Evolutionary conservation across 2,113 vertebrate genomes (phyloP), one percentile per base, ranked within the genome.

Genomic region (Myodes glareolus): DNA sequence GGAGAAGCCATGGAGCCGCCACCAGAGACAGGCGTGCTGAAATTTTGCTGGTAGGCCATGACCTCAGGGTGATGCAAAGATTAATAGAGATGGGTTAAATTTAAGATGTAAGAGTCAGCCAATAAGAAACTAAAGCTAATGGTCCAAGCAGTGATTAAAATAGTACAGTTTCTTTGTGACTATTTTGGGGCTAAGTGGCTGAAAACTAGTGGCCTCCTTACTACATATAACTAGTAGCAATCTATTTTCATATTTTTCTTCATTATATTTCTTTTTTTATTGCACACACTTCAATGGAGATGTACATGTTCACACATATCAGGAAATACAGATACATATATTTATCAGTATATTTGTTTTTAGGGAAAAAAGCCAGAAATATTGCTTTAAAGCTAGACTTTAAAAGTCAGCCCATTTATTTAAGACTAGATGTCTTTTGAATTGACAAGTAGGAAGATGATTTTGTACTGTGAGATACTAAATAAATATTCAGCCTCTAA

Each of bases 191-290:
- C 19, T 58, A 58, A 58, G 58, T 17, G 7, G 58, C 19, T 58
- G 58, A 19, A 7, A 58, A 58, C 1, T 58, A 58, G 21, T 16
- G 47, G 6, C 55, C 55, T 58, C 55, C 55, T 58, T 58, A 58
- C 55, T 76, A 86, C 29, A 16, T 23, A 25, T 1, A 86, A 61
- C 39, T 63, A 80, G 23, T 81, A 90, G 87, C 4, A 77, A 58
- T 1, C 6, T 33, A 1, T 70, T 68, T 52, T 7, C 7, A 5
- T 23, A 65, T 4, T 1, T 80, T 8, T 12, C 16, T 39, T 16
- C 14, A 50, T 36, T 65, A 39, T 52, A 84, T 87, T 42, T 52
- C 14, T 70, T 3, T 81, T 39, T 42, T 31, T 78, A 13, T 39
- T 77, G 4, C 27, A 68, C 50, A 39, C 0, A 2, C 87, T 50